phyloP scores from a whole-genome alignment of 2,888 invertebrate genomes.

The Pseudococcus jackbeardsleyi region DNA sequence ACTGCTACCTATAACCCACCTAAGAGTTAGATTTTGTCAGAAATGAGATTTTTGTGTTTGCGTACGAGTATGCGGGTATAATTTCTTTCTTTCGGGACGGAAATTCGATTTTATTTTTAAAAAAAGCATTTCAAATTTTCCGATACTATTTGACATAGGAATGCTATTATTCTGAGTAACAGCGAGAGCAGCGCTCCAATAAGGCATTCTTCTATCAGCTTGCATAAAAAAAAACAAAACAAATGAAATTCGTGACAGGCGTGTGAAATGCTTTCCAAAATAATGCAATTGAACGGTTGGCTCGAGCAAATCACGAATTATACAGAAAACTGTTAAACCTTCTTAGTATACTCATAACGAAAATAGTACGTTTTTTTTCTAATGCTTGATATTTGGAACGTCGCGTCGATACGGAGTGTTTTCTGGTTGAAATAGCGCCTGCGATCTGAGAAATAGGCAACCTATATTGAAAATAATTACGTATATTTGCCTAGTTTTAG shows the following conservation, averaged over 20 bases:
- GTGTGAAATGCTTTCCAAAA: conserved; percentile 28
- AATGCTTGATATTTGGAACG: background rate
- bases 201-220: conserved; percentile 34
- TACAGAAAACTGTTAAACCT: conserved; percentile 24
- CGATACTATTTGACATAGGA: conserved; percentile 5
- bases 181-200: background rate
- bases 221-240: conserved; percentile 47
- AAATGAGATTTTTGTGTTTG: background rate
- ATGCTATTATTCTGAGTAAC: conserved; percentile 12
- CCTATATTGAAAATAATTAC: too few species aligned
- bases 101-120: background rate
- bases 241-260: conserved; percentile 51
- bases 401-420: too few species aligned
- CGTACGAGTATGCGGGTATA: background rate
- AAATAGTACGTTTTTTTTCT: background rate
- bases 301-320: conserved; percentile 47
- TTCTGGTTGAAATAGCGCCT: too few species aligned
- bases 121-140: conserved; percentile 11
- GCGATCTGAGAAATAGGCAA: too few species aligned
- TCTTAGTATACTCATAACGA: background rate
- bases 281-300: conserved; percentile 15
- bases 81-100: background rate
- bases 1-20: too few species aligned
- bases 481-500: too few species aligned
- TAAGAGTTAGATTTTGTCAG: too few species aligned